These are phyloP conservation scores for Phragmatobia fuliginosa DNA, from an alignment of 2,888 invertebrate genomes.

Conservation along the genomic window DNA sequence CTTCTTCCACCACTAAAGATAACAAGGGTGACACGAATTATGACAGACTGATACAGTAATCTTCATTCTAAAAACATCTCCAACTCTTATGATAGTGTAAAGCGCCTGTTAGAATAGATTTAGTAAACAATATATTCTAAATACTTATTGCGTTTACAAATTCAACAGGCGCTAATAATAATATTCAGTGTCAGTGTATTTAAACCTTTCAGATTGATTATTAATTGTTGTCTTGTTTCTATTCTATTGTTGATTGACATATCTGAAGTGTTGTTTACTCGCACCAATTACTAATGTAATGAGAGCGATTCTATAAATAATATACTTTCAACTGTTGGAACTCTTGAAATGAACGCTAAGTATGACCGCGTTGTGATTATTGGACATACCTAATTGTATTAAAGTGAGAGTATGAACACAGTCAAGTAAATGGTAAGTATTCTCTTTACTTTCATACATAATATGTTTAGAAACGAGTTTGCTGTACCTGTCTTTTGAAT, in stretches of 20 bases:
- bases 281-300: conserved; percentile 44
- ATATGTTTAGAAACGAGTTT: background rate
- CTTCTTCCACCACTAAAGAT: conserved; percentile 34
- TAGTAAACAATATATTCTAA: conserved; percentile 54
- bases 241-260: conserved; percentile 64
- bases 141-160: conserved; percentile 65
- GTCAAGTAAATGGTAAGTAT: conserved; percentile 57
- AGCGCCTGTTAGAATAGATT: conserved; percentile 56
- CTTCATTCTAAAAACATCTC: conserved; percentile 44
- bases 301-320: conserved; percentile 42
- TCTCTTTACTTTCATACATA: background rate
- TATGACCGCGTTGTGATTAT: conserved; percentile 37
- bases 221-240: conserved; percentile 66
- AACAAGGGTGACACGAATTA: conserved; percentile 56
- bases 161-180: conserved; percentile 75
- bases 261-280: conserved; percentile 66
- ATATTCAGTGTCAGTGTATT: conserved; percentile 51
- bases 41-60: conserved; percentile 65
- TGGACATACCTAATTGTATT: conserved; percentile 31
- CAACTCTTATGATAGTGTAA: conserved; percentile 25
- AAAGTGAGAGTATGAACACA: conserved; percentile 35
- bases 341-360: conserved; percentile 36
- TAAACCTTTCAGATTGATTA: conserved; percentile 63
- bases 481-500: background rate
- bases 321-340: conserved; percentile 57